Base-by-base conservation (phyloP, 1,140 invertebrate genomes). In the Meloidogyne hapla region DNA sequence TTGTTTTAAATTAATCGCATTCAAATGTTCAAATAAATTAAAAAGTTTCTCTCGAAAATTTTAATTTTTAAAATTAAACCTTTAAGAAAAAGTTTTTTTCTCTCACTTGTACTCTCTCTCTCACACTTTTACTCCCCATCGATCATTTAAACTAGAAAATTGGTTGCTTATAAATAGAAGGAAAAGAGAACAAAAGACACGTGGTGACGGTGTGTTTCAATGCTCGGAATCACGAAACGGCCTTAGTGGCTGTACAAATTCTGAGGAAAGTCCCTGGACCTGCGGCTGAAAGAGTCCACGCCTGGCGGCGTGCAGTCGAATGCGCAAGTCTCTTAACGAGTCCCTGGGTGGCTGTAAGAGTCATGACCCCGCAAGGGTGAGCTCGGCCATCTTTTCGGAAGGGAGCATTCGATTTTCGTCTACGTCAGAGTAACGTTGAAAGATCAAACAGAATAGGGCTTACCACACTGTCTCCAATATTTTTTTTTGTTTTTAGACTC, bases 261-360 rank as follows among this genome's bases (percentile, higher is more conserved):
- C 74, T 75, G 74, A 75, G 74, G 74, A 75, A 75, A 75, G 74
- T 75, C 74, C 74, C 74, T 75, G 74, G 74, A 75, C 74, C 74
- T 69, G 74, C 74, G 74, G 74, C 74, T 69, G 74, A 75, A 23
- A 75, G 74, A 69, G 74, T 75, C 74, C 74, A 70, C 65, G 70
- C 74, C 65, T 45, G 21, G 26, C 18, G 42, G 74, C 13, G 74
- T 70, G 74, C 74, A 75, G 74, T 75, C 74, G 74, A 61, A 28
- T 56, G 38, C 38, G 23, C 1, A 40, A 74, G 13, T 2, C 26
- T 69, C 18, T 26, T n/a, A 13, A 75, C 1, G 45, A 38, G 65
- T n/a, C 65, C 74, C 65, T 63, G 71, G 69, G 45, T 63, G 70
- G 28, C 38, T 23, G n/a, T 38, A 25, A 63, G n/a, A 63, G 74